Conservation (phyloP, 1,140 invertebrate species). For the Dinoponera quadriceps region DNA sequence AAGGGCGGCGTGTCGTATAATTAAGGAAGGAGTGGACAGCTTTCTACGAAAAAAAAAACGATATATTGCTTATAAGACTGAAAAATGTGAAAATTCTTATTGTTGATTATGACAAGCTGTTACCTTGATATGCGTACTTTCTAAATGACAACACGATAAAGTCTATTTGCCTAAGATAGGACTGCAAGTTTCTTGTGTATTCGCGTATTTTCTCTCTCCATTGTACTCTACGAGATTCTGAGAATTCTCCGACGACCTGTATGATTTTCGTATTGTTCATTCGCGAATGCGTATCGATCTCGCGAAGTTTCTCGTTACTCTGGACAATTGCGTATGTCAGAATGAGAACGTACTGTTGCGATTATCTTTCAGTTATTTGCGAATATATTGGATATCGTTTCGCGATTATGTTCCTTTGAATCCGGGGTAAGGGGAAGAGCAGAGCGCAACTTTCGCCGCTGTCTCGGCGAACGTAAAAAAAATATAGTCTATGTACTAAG, state of each 20-base stretch:
- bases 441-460: constrained; percentile 6
- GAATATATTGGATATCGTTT: neutral
- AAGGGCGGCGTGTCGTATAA: constrained; percentile 45
- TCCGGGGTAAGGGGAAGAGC: neutral
- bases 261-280: constrained; percentile 20
- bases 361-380: constrained; percentile 10
- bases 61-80: constrained; percentile 75
- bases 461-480: constrained; percentile 3
- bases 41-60: constrained; percentile 61
- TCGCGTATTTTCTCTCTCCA: constrained; percentile 2
- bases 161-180: constrained; percentile 67
- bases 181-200: constrained; percentile 60
- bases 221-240: neutral
- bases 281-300: neutral
- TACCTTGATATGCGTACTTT: constrained; percentile 63
- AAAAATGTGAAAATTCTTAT: constrained; percentile 70
- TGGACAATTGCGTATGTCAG: constrained; percentile 3
- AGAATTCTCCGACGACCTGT: constrained; percentile 1
- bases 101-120: constrained; percentile 57
- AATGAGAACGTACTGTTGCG: neutral
- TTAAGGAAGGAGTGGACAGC: constrained; percentile 49
- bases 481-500: constrained; percentile 5
- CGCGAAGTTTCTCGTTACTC: neutral
- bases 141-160: constrained; percentile 55
- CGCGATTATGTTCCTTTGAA: constrained; percentile 8